Conservation (phyloP, 2,888 invertebrate genomes). For the Cantharis flavilabris region DNA sequence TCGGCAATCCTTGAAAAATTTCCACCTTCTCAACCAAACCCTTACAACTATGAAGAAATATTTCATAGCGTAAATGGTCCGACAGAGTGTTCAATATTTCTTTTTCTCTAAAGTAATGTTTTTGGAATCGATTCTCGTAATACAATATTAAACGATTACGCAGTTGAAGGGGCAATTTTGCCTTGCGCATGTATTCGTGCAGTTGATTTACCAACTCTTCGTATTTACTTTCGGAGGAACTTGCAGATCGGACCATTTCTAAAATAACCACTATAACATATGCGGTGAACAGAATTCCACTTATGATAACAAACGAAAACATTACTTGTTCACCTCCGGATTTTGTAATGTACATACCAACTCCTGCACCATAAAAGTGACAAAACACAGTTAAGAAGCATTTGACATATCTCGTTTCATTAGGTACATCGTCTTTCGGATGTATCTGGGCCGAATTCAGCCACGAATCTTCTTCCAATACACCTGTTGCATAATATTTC, state of each 20-base stretch:
- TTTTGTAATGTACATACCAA: constrained; percentile 29
- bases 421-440: constrained; percentile 9
- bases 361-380: constrained; percentile 43
- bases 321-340: constrained; percentile 34
- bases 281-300: constrained; percentile 40
- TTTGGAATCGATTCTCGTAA: constrained; percentile 53
- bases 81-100: constrained; percentile 46
- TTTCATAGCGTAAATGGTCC: constrained; percentile 57
- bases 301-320: constrained; percentile 34
- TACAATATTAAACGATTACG: constrained; percentile 49
- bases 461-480: constrained; percentile 25
- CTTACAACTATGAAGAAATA: constrained; percentile 60
- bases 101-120: constrained; percentile 54
- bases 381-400: constrained; percentile 37
- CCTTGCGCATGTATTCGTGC: constrained; percentile 51
- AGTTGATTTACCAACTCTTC: constrained; percentile 54
- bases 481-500: neutral
- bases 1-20: constrained; percentile 59
- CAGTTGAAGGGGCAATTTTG: constrained; percentile 51
- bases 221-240: constrained; percentile 50
- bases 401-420: constrained; percentile 17
- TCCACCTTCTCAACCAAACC: constrained; percentile 60
- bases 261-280: constrained; percentile 46
- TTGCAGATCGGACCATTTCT: constrained; percentile 42
- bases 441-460: constrained; percentile 9